phyloP scores from a whole-genome alignment of 2,888 invertebrate species.

The Abrostola tripartita region DNA sequence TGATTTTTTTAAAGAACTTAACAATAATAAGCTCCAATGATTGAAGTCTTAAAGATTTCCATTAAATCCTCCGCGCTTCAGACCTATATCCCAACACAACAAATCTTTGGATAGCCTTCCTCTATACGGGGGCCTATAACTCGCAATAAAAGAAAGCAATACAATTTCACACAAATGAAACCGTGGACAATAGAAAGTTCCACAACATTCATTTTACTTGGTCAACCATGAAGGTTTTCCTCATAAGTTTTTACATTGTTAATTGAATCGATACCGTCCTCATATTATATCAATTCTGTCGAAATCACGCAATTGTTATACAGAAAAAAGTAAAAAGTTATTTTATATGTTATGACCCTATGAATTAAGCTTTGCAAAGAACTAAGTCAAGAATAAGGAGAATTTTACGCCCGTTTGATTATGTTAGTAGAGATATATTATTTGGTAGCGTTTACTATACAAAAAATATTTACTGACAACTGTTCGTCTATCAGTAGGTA shows the following conservation, averaged over 20 bases:
- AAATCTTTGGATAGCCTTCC: neutral
- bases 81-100: neutral
- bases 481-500: too few species aligned
- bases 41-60: neutral
- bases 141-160: constrained; percentile 4
- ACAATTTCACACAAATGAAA: constrained; percentile 30
- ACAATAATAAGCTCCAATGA: too few species aligned
- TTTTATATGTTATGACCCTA: constrained; percentile 31
- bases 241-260: constrained; percentile 41
- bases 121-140: constrained; percentile 4
- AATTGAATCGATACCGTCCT: constrained; percentile 48
- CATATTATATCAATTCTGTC: constrained; percentile 41
- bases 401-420: constrained; percentile 39
- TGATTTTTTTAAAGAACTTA: too few species aligned
- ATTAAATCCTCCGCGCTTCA: neutral
- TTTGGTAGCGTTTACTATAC: constrained; percentile 26
- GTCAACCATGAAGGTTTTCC: constrained; percentile 50
- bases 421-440: constrained; percentile 37
- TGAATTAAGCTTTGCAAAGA: constrained; percentile 7
- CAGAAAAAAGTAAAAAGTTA: constrained; percentile 19
- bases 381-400: neutral
- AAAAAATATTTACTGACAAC: too few species aligned
- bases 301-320: constrained; percentile 38
- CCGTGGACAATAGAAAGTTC: constrained; percentile 36
- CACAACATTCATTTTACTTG: constrained; percentile 49